Base-by-base conservation (phyloP, 1,140 invertebrate species). In the Drosophila saltans region DNA sequence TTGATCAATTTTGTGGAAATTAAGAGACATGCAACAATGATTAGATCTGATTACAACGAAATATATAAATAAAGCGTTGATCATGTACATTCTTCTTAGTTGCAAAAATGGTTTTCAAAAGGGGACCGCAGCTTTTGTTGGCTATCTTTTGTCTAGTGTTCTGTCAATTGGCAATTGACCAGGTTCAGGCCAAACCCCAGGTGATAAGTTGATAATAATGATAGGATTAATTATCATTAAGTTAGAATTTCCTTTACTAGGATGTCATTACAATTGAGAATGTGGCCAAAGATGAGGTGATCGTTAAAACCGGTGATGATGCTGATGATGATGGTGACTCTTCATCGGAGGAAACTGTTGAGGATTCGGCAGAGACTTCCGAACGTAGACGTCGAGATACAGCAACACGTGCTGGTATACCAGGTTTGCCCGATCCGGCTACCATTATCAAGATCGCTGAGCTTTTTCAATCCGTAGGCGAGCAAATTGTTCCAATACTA, bases 391-490 rank as follows among this genome's bases (percentile, higher is more conserved):
- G 88, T 21, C 86, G 85, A 6, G 81, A 88, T 40, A 55, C 73
- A 33, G 40, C 21, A 24, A 58, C 33, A 72, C 78, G 86, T 36
- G 78, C 78, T 24, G 78, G 60, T n/a, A 90, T 91, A 30, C 90
- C 90, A 16, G 90, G 90, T 30, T 78, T 91, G 69, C 90, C 90
- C 40, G 90, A 91, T 78, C 90, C 90, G 16, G 75, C 83, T 7
- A 89, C 86, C 11, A 89, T 91, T 48, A 84, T 91, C 10, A 91
- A 91, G 73, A 67, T 91, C 45, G 90, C 79, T 5, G 81, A 91
- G 67, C 78, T 91, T 65, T 75, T 91, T 52, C 81, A 90, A 63
- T 73, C 83, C 30, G 68, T 91, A 58, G 90, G 90, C 41, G 81
- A 91, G 40, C 77, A 91, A 76, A 61, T 91, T 33, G 61, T 91